A percentile compares a stretch with the other conserved stretches of the same genome.
phyloP scores from a whole-genome alignment of 53 echinoderm and acorn worm species.

The Paracentrotus lividus region DNA sequence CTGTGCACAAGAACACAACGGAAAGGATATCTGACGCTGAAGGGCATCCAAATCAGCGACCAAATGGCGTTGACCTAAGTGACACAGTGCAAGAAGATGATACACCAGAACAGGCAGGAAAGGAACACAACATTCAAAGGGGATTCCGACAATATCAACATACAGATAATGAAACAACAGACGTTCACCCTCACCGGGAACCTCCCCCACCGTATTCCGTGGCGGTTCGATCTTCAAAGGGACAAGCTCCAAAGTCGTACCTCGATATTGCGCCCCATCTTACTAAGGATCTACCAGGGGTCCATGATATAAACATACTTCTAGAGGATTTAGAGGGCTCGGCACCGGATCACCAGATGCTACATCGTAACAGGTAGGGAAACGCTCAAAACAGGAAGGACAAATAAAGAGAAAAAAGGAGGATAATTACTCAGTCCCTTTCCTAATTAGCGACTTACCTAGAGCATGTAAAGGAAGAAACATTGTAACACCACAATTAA shows the following conservation, averaged over 20 bases:
- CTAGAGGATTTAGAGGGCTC: not conserved
- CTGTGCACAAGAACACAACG: not conserved
- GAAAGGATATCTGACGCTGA: not conserved
- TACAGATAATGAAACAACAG: not conserved
- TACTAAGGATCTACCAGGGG: not conserved
- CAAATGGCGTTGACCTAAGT: no score
- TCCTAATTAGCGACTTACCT: no score
- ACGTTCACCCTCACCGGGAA: not conserved
- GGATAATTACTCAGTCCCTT: no score
- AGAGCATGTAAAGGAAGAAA: no score
- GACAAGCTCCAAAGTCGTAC: not conserved
- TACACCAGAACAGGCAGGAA: no score
- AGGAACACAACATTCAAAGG: no score
- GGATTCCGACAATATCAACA: no score
- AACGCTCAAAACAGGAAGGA: not conserved
- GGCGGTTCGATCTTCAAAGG: conserved; percentile 27
- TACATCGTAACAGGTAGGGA: not conserved
- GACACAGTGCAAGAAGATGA: no score
- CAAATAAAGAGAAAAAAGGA: no score
- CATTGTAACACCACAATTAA: no score
- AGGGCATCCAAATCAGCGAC: no score
- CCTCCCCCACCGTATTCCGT: conserved; percentile 31
- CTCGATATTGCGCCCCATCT: not conserved
- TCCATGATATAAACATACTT: not conserved
- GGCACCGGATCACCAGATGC: not conserved